phyloP scores from a whole-genome alignment of 2,113 vertebrate genomes.

The Micronycteris hirsuta region DNA sequence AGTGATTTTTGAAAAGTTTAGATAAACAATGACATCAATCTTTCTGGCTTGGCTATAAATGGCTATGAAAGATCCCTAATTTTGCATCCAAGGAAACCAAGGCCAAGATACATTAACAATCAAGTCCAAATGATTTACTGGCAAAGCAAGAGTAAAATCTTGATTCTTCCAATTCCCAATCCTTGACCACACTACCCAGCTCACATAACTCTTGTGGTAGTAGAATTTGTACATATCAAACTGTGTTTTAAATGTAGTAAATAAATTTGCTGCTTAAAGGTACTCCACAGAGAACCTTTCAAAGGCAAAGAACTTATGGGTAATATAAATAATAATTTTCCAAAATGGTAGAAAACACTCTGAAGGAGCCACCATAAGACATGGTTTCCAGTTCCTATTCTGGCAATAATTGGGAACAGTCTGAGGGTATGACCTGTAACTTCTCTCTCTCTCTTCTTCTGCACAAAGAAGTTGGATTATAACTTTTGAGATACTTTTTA shows the following conservation, averaged over 20 bases:
- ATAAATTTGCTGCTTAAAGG: neutral
- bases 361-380: neutral
- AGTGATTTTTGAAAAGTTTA: neutral
- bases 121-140: neutral
- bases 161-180: neutral
- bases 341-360: neutral
- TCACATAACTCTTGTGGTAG: neutral
- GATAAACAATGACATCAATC: neutral
- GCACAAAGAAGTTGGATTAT: neutral
- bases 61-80: neutral
- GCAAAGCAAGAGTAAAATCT: neutral
- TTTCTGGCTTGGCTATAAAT: neutral
- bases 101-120: neutral
- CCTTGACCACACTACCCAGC: neutral
- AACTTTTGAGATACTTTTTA: neutral
- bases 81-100: neutral
- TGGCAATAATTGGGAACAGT: neutral
- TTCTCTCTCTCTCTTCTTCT: neutral
- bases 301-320: neutral
- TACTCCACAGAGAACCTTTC: neutral
- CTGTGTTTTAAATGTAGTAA: neutral
- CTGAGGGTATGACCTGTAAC: neutral
- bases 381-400: neutral
- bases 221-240: neutral
- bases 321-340: neutral